A percentile compares a stretch with the other conserved stretches of the same genome.
These are phyloP conservation scores for Drosophila pseudotakahashii DNA, from an alignment of 2,888 invertebrate species.

Conservation along the genomic window DNA sequence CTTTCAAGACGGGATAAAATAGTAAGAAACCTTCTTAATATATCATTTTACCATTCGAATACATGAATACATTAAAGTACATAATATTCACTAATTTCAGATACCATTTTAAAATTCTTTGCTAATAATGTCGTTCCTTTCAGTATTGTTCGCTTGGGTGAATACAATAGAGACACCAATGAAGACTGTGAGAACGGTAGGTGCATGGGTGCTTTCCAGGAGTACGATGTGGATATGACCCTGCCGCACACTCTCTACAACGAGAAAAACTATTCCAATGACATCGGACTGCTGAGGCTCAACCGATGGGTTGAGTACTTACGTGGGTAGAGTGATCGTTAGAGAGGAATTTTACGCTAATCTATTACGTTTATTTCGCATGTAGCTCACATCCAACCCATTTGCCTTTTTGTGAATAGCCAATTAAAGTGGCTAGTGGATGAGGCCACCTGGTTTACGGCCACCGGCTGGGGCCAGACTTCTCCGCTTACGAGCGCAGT, in stretches of 20 bases:
- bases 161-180: background rate
- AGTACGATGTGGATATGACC: background rate
- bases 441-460: background rate
- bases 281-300: background rate
- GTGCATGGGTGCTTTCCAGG: too few species aligned
- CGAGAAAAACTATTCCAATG: background rate
- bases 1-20: background rate
- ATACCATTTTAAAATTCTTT: background rate
- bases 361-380: background rate
- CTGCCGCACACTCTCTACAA: background rate
- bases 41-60: too few species aligned
- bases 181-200: background rate
- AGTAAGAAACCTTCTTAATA: constrained; percentile 1
- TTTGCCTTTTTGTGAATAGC: background rate
- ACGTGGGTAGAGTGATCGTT: background rate
- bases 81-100: too few species aligned
- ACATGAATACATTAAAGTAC: too few species aligned
- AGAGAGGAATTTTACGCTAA: background rate
- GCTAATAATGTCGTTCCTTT: background rate
- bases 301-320: background rate
- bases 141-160: background rate
- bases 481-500: background rate
- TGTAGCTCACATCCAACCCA: background rate
- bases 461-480: background rate
- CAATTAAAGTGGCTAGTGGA: background rate